Conservation (phyloP, 2,888 invertebrate genomes). For the Acleris laterana region DNA sequence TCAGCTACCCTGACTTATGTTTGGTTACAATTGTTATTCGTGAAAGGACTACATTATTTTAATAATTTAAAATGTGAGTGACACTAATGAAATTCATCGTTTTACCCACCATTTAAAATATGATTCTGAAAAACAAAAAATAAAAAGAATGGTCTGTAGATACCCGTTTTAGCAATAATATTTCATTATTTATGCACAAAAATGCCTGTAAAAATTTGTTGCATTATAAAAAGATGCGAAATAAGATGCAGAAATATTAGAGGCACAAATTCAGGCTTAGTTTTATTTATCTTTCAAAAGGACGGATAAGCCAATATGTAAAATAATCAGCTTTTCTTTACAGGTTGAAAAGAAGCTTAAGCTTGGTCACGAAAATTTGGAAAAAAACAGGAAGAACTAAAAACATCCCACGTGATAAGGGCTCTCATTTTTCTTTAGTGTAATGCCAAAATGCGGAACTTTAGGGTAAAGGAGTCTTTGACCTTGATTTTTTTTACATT, state of each 20-base stretch:
- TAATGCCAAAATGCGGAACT: too few relatives aligned
- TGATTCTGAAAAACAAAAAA: slow-evolving; percentile 37
- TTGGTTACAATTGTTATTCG: too few relatives aligned
- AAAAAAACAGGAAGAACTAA: not conserved
- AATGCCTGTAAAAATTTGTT: slow-evolving; percentile 2
- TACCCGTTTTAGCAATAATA: slow-evolving; percentile 50
- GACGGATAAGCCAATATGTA: slow-evolving; percentile 73
- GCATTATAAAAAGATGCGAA: slow-evolving; percentile 51
- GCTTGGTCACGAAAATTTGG: not conserved
- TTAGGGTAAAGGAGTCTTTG: not conserved
- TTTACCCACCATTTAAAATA: not conserved
- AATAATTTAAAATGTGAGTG: too few relatives aligned
- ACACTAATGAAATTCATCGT: too few relatives aligned
- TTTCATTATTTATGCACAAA: slow-evolving; percentile 25
- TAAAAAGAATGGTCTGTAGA: slow-evolving; percentile 60
- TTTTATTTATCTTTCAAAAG: slow-evolving; percentile 59
- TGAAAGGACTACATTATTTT: too few relatives aligned
- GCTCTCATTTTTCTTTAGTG: too few relatives aligned
- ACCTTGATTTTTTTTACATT: not conserved
- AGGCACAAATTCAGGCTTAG: slow-evolving; percentile 79
- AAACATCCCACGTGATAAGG: too few relatives aligned
- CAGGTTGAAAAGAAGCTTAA: not conserved
- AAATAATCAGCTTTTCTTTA: slow-evolving; percentile 17
- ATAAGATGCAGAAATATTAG: slow-evolving; percentile 63
- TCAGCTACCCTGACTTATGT: too few relatives aligned